Base-by-base conservation (phyloP, 1,140 invertebrate genomes). In the Diuraphis noxia region DNA sequence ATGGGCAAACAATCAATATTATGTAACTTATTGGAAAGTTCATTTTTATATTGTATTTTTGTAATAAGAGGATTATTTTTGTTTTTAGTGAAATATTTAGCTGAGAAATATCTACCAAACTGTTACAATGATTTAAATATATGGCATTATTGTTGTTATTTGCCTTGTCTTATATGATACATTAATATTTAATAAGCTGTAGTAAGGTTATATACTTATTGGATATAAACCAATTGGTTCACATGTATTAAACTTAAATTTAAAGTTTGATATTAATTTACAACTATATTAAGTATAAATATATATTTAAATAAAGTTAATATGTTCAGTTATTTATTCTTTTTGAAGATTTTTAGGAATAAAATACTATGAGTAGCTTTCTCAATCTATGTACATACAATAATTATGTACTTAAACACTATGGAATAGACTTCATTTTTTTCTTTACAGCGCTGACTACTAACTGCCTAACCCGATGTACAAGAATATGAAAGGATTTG, bases 21-120 rank as follows among this genome's bases (percentile, higher is more conserved):
- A 72, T 21, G n/a, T 85, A 46, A 46, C 84, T 85, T 3, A 19
- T 85, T 40, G 41, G 84, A 85, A 49, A 85, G 30, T 49, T 85
- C 40, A 85, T 85, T 34, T 56, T 36, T 52, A 52, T 87, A 87
- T 49, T 87, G n/a, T 49, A 38, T 52, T 87, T 56, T 40, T 87
- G 10, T 56, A 52, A 87, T 87, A 56, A 8, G 49, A 87, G 85
- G 85, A 87, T 87, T 87, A 56, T 87, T 87, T 87, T 56, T 87
- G 46, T 87, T 87, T 87, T 87, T 87, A 87, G 85, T 56, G 85
- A 87, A 52, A 38, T 87, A 87, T 87, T 87, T 87, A 87, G 85
- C 85, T 52, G 46, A 52, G 85, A 87, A 87, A 85, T 85, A 85
- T 85, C 84, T 85, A 46, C 84, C 41, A 49, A 85, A 46, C 25